Base-by-base conservation (phyloP, 2,888 invertebrate species). In the Amaurobius ferox region DNA sequence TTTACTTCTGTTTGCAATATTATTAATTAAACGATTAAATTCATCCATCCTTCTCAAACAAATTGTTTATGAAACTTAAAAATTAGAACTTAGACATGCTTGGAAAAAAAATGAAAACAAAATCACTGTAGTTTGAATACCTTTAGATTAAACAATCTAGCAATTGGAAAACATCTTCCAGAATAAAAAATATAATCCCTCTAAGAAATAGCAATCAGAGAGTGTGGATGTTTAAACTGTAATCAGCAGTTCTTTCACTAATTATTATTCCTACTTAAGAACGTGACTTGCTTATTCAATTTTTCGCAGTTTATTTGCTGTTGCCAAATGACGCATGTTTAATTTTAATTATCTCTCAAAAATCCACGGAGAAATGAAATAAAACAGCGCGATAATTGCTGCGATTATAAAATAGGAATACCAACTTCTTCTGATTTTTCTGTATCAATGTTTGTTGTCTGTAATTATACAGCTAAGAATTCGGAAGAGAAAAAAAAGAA, bases 351-450 rank as follows among this genome's bases (percentile, higher is more conserved):
- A 80, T 73, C 55, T 32, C 66, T 66, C 32, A 23, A 35, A 68
- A 39, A 40, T 28, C 30, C 62, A 6, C 5, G n/a, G 44, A 30
- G 64, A 40, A 80, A 71, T 80, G 66, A 73, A 80, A 80, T 80
- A 48, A 67, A 73, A 72, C 72, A 48, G 72, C 7, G 32, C 26
- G 13, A 68, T 73, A 80, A 80, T 80, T 44, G 26, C 39, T 29
- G 67, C 48, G 67, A 83, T 83, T 83, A 83, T 77, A 77, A 83
- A 76, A 71, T 30, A 40, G 19, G 39, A 66, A n/a, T n/a, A n/a
- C 55, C 55, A 55, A 23, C 55, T 55, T 55, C 55, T 55, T 55
- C 19, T 55, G 55, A 55, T 55, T 55, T 55, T 55, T 55, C 55
- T 55, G 23, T 55, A 55, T 55, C 55, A 55, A 3, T 55, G 55